Percentiles rank a stretch among this genome's conserved stretches.
phyloP scores from a whole-genome alignment of 2,797 vertebrate species.

The Pseudocheirus occidentalis region DNA sequence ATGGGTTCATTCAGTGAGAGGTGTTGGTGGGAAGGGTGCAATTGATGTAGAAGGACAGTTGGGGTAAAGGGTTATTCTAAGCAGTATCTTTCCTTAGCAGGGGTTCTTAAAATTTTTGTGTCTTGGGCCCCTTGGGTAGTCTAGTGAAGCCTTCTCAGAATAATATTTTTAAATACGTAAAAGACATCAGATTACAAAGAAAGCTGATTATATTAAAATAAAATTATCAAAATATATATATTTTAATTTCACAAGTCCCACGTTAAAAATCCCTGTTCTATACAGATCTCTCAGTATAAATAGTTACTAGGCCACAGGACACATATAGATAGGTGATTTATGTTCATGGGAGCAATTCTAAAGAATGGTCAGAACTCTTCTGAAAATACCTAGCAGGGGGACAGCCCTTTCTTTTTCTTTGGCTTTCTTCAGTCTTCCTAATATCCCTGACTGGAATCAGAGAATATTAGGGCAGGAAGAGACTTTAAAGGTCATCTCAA shows the following conservation, averaged over 20 bases:
- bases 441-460: neutral
- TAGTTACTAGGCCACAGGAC: neutral
- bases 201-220: neutral
- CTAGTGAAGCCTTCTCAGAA: neutral
- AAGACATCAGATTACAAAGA: neutral
- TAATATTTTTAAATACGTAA: neutral
- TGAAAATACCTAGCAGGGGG: neutral
- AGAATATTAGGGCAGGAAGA: neutral
- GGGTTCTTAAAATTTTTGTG: neutral
- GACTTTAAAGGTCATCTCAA: neutral
- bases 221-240: neutral
- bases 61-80: neutral
- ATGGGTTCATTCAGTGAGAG: neutral
- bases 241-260: neutral
- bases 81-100: neutral
- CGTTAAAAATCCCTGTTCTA: neutral
- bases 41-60: neutral
- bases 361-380: neutral
- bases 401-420: neutral
- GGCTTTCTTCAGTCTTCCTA: neutral
- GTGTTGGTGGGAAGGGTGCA: neutral
- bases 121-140: neutral
- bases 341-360: neutral
- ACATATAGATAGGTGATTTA: neutral
- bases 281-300: neutral